Conservation (phyloP, 2,888 invertebrate genomes). For the Drosophila subquinaria region DNA sequence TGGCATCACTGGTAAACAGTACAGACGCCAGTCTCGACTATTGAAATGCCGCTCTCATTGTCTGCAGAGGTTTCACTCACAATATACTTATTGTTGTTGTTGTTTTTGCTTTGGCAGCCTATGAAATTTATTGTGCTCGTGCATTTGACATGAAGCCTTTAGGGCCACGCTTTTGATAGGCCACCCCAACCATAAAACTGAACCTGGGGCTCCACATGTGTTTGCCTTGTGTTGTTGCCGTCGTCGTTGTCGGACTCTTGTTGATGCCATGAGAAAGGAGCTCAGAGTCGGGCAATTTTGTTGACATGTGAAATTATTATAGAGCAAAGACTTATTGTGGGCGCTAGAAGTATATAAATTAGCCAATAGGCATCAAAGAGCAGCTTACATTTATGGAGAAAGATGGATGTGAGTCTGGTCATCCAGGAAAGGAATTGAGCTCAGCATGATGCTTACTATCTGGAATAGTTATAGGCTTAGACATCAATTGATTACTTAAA, state of each 20-base stretch:
- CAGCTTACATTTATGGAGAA: slow-evolving; percentile 25
- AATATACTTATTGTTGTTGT: slow-evolving; percentile 2
- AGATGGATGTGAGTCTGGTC: slow-evolving; percentile 27
- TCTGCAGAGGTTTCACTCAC: slow-evolving; percentile 37
- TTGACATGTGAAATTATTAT: slow-evolving; percentile 50
- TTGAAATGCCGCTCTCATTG: slow-evolving; percentile 53
- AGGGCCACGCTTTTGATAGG: slow-evolving; percentile 63
- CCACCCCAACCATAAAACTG: slow-evolving; percentile 29
- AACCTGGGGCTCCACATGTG: slow-evolving; percentile 29
- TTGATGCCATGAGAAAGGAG: slow-evolving; percentile 32
- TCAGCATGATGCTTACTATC: slow-evolving; percentile 8
- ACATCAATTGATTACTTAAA: background rate
- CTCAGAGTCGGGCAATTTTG: slow-evolving; percentile 35
- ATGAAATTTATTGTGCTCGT: slow-evolving; percentile 72
- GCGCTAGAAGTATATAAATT: slow-evolving; percentile 49
- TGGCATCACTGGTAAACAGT: background rate
- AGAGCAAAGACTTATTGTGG: slow-evolving; percentile 37
- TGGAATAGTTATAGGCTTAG: slow-evolving; percentile 1
- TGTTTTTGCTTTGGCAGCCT: slow-evolving; percentile 41
- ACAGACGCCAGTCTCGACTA: slow-evolving; percentile 29
- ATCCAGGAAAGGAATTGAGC: background rate
- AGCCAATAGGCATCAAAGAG: slow-evolving; percentile 33
- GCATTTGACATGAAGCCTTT: slow-evolving; percentile 75
- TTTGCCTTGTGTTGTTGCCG: slow-evolving; percentile 19
- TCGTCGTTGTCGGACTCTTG: slow-evolving; percentile 15